Conservation (phyloP, 2,113 vertebrate genomes). For the Zosterops pallidus region DNA sequence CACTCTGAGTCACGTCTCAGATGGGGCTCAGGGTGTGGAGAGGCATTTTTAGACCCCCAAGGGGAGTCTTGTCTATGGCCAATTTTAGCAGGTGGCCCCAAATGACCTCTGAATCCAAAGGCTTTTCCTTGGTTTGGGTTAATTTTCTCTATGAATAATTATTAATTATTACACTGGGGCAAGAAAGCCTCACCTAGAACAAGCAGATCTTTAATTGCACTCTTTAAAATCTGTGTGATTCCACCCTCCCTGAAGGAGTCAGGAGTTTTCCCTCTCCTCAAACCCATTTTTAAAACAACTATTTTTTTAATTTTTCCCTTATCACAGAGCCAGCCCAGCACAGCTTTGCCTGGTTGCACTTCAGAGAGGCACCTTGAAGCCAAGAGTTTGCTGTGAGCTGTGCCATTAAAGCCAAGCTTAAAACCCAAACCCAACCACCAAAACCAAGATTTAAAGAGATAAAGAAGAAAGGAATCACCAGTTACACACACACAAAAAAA, state of each 20-base stretch:
- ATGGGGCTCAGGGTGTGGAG: background rate
- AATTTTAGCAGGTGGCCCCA: background rate
- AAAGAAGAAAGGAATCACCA: background rate
- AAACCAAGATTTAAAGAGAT: background rate
- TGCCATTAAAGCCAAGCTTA: background rate
- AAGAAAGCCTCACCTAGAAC: background rate
- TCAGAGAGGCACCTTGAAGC: background rate
- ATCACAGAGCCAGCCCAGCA: background rate
- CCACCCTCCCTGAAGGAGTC: background rate
- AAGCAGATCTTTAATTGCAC: background rate
- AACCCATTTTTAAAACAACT: background rate
- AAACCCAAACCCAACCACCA: background rate
- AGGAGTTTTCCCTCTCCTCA: background rate
- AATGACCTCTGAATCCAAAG: background rate
- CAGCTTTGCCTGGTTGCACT: background rate
- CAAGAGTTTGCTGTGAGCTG: background rate
- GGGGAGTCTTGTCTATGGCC: background rate
- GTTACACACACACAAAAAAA: background rate
- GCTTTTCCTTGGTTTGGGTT: background rate
- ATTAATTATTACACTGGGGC: background rate
- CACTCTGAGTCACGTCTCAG: background rate
- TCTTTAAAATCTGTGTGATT: background rate
- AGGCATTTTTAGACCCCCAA: slow-evolving; percentile 52
- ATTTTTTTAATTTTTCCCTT: background rate
- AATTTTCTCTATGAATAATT: background rate